Evolutionary conservation across 92 coral and sea anemone species (phyloP), one percentile per base, ranked within the genome.

Genomic region (Scolanthus callimorphus): DNA sequence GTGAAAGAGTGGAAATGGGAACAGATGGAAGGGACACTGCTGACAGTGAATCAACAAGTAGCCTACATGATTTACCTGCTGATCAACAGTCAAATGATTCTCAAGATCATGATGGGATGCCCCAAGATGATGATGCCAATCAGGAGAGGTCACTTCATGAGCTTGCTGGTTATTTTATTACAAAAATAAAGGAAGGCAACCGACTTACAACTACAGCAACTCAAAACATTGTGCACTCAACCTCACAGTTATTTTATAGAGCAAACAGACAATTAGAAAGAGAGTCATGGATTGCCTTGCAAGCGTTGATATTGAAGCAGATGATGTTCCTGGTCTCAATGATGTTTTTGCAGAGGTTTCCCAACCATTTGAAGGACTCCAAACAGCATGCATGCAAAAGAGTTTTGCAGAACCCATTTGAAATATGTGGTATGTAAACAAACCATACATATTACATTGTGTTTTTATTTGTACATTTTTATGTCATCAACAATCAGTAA

Each of bases 111-210:
- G n/a, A n/a, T n/a, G n/a, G n/a, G n/a, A n/a, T n/a, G n/a, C n/a
- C n/a, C n/a, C n/a, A n/a, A n/a, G n/a, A n/a, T n/a, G n/a, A n/a
- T n/a, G n/a, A n/a, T n/a, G n/a, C n/a, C n/a, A n/a, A n/a, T n/a
- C n/a, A n/a, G n/a, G n/a, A n/a, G n/a, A n/a, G n/a, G n/a, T n/a
- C n/a, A n/a, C n/a, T n/a, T n/a, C n/a, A n/a, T n/a, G n/a, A n/a
- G n/a, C n/a, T n/a, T n/a, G n/a, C n/a, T n/a, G n/a, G n/a, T n/a
- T n/a, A n/a, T n/a, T n/a, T n/a, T n/a, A n/a, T n/a, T n/a, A n/a
- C n/a, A n/a, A 69, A 69, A 58, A 46, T 69, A 10, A 44, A 43
- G 12, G 67, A 58, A 19, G 68, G 43, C 12, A 69, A 69, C 64
- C 46, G 28, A 58, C 68, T 58, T 8, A 28, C 48, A 0, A 31